Conservation (phyloP, 2,113 vertebrate species). For the Poicephalus gulielmi region DNA sequence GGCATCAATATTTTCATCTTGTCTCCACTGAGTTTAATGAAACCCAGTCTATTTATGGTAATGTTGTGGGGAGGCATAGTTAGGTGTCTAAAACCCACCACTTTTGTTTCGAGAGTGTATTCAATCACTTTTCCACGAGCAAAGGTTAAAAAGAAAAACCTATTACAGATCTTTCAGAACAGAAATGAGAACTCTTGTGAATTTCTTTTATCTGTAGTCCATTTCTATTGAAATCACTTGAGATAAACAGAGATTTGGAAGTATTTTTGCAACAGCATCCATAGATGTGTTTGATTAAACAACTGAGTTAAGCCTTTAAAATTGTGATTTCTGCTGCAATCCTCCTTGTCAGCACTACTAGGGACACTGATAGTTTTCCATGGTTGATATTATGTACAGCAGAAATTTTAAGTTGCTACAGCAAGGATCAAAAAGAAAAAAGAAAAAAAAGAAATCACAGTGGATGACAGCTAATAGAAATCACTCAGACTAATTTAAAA, state of each 20-base stretch:
- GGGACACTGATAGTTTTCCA: background rate
- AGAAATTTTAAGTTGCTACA: background rate
- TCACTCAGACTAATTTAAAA: background rate
- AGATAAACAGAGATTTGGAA: background rate
- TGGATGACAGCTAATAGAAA: background rate
- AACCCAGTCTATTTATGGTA: background rate
- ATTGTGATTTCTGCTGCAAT: background rate
- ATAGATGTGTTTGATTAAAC: background rate
- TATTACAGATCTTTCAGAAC: background rate
- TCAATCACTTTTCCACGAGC: background rate
- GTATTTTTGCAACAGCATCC: background rate
- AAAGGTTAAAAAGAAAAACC: background rate
- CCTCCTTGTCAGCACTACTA: background rate
- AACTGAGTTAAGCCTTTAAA: background rate
- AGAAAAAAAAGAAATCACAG: too few species aligned
- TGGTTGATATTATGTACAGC: background rate
- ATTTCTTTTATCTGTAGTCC: background rate
- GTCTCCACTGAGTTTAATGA: background rate
- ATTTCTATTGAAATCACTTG: background rate
- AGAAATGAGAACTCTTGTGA: background rate
- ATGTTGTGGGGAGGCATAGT: background rate
- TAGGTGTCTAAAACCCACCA: background rate
- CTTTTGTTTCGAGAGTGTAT: background rate
- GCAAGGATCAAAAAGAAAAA: background rate
- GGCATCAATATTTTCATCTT: background rate